These are phyloP conservation scores for Euphonia xanthogaster DNA, from an alignment of 2,797 vertebrate species.

Conservation along the genomic window DNA sequence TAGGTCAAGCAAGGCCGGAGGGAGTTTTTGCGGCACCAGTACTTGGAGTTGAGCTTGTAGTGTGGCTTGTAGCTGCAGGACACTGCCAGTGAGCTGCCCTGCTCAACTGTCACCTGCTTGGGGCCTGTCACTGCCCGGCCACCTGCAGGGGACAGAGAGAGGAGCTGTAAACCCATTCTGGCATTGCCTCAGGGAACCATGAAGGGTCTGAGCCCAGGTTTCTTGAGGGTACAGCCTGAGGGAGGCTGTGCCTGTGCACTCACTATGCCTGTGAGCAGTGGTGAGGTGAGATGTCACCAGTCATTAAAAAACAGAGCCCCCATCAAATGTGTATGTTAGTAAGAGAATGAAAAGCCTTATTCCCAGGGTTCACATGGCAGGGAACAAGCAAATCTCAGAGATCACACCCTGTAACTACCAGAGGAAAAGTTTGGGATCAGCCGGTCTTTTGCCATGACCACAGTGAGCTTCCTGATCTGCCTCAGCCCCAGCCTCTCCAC, in stretches of 20 bases:
- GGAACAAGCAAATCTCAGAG: not conserved
- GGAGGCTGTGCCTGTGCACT: not conserved
- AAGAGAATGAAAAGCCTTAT: not conserved
- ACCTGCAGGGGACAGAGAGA: not conserved
- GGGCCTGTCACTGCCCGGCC: not conserved
- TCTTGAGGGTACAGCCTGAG: rapidly evolving
- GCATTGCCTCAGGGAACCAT: rapidly evolving
- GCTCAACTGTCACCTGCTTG: rapidly evolving
- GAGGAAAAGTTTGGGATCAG: not conserved
- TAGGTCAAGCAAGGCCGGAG: not conserved
- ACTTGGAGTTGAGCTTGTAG: not conserved
- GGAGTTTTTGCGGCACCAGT: not conserved
- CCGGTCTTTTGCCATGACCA: not conserved
- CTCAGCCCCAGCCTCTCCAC: rapidly evolving
- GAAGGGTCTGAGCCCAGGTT: not conserved
- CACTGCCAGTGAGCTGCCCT: not conserved
- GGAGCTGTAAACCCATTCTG: rapidly evolving
- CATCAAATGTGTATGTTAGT: rapidly evolving
- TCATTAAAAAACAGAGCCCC: not conserved
- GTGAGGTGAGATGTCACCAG: not conserved
- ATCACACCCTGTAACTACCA: rapidly evolving
- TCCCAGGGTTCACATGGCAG: not conserved
- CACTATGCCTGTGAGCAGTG: rapidly evolving
- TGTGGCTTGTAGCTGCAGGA: not conserved
- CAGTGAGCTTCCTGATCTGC: not conserved